These are phyloP conservation scores for Ceratina australensis DNA, from an alignment of 1,140 invertebrate genomes.

Conservation along the genomic window DNA sequence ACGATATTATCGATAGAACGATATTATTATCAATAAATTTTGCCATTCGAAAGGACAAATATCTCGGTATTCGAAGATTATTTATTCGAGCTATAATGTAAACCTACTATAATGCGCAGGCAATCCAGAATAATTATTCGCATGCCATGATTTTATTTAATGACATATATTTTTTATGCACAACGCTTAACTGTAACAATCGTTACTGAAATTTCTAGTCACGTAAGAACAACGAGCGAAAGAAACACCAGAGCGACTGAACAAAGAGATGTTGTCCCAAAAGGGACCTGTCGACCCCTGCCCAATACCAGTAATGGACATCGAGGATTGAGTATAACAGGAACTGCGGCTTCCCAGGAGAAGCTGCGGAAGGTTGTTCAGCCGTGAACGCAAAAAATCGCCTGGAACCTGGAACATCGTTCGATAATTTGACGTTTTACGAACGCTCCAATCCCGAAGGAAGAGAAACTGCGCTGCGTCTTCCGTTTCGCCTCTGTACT, in stretches of 20 bases:
- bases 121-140: no score
- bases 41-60: no score
- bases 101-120: no score
- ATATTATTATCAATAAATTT: no score
- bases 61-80: no score
- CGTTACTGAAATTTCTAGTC: background rate
- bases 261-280: slow-evolving; percentile 3
- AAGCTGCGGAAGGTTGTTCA: slow-evolving; percentile 41
- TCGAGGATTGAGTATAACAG: background rate
- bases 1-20: no score
- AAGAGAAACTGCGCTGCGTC: slow-evolving; percentile 29
- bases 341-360: slow-evolving; percentile 23
- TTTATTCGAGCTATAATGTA: no score
- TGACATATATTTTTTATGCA: no score
- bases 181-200: no score
- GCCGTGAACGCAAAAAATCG: slow-evolving; percentile 17
- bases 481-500: no score
- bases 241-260: background rate
- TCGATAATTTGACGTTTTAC: slow-evolving; percentile 57
- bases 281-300: slow-evolving; percentile 5
- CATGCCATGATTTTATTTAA: no score
- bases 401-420: slow-evolving; percentile 36
- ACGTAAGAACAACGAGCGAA: background rate
- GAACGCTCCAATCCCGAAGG: slow-evolving; percentile 28
- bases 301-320: background rate